A percentile compares a stretch with the other conserved stretches of the same genome.
Evolutionary conservation across 1,140 invertebrate species (phyloP).

Genomic region (Pachypeltis micranthus): DNA sequence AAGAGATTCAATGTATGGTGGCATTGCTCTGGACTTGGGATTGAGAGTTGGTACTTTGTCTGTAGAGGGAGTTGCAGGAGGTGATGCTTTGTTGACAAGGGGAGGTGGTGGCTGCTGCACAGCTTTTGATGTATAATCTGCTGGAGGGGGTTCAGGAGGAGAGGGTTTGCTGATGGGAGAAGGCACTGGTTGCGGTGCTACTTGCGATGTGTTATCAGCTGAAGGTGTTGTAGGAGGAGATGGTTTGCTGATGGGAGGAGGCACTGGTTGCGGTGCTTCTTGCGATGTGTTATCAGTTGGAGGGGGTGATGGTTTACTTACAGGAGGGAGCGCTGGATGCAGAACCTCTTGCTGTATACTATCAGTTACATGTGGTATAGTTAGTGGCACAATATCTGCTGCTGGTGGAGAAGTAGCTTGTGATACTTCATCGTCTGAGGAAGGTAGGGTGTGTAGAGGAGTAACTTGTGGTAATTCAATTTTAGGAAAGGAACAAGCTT

Average conservation of each 20-base stretch:
- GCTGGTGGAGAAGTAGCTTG: conserved; percentile 1
- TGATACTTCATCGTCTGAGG: background rate
- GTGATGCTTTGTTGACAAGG: conserved; percentile 36
- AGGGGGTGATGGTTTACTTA: conserved; percentile 17
- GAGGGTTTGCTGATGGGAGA: conserved; percentile 18
- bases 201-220: conserved; percentile 22
- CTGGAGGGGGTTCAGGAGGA: conserved; percentile 21
- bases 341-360: conserved; percentile 25
- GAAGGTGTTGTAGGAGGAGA: conserved; percentile 21
- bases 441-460: conserved; percentile 6
- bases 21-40: conserved; percentile 1
- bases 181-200: conserved; percentile 18
- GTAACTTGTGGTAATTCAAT: conserved; percentile 4
- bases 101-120: conserved; percentile 22
- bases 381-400: conserved; percentile 8
- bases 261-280: conserved; percentile 21
- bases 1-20: conserved; percentile 31
- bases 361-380: conserved; percentile 3
- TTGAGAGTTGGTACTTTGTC: background rate
- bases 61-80: conserved; percentile 31
- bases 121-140: conserved; percentile 21
- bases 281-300: conserved; percentile 22
- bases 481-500: conserved; percentile 20
- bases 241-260: conserved; percentile 10
- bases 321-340: conserved; percentile 14